A percentile compares a stretch with the other conserved stretches of the same genome.
Evolutionary conservation across 2,113 vertebrate species (phyloP).

Genomic region (Oxyura jamaicensis): DNA sequence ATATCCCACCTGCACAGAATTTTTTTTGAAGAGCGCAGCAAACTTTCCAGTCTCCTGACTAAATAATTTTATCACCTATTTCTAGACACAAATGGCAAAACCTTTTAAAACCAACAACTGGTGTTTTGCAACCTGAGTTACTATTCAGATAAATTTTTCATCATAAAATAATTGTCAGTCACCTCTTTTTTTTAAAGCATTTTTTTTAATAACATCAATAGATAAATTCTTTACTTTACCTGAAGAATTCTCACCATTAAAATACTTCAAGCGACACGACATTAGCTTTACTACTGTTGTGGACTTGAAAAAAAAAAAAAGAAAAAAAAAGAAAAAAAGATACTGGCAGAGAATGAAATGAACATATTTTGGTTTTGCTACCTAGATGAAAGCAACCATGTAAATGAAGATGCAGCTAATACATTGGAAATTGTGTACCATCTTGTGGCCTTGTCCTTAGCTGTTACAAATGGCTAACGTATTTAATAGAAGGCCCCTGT

Average conservation of each 20-base stretch:
- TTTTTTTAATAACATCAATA: not conserved
- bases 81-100: not conserved
- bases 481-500: accelerated
- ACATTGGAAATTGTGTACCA: not conserved
- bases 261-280: not conserved
- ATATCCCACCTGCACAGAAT: not conserved
- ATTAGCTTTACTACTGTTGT: not conserved
- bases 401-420: not conserved
- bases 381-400: not conserved
- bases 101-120: not conserved
- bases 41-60: not conserved
- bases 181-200: not conserved
- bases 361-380: not conserved
- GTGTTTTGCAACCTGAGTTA: not conserved
- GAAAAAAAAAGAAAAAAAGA: not conserved
- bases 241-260: not conserved
- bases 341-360: not conserved
- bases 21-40: not conserved
- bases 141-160: not conserved
- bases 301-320: not conserved
- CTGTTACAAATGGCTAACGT: accelerated
- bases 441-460: not conserved
- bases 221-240: not conserved
- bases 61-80: not conserved
- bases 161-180: not conserved